Base-by-base conservation (phyloP, 1,140 invertebrate species). In the Caenorhabditis elegans region DNA sequence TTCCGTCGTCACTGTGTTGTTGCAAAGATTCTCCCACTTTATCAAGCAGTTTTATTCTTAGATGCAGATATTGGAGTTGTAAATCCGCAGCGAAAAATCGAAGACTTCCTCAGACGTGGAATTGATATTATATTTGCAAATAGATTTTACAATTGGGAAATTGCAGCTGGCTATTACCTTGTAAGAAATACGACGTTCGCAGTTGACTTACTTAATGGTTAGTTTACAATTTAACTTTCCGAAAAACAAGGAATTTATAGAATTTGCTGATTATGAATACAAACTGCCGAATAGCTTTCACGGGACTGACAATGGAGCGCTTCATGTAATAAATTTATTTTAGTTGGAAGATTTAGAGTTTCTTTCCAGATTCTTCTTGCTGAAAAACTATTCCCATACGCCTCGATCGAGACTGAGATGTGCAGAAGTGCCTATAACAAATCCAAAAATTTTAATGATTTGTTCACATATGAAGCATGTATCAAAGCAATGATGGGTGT, bases 101-200 rank as follows among this genome's bases (percentile, higher is more conserved):
- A 87, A 70, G 86, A 88, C 46, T 87, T 85, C 80, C 87, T 87
- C 26, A 84, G 85, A 60, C 77, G 86, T 31, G 43, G 84, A n/a
- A 86, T 86, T n/a, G 86, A 88, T 47, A 19, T 87, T 8, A 65
- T 87, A 2, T 87, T 87, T 70, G 88, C 88, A 49, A 87, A 87
- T 39, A 51, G 86, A 17, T 88, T 88, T 49, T 88, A 87, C 70
- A 87, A 87, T 47, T 88, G 87, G 86, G 86, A 87, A 83, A 87
- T 87, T 60, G 82, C 84, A 17, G 36, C 65, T 24, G 86, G 86
- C 13, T 87, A 84, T 65, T 87, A 87, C 76, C 82, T 87, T 82
- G 86, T 84, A 28, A 53, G 53, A 36, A 87, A 87, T 49, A 88
- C 84, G 6, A 43, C 55, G 31, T 87, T 83, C 60, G 81, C 87